Evolutionary conservation across 2,888 invertebrate species (phyloP).

Genomic region (Globia sparganii): DNA sequence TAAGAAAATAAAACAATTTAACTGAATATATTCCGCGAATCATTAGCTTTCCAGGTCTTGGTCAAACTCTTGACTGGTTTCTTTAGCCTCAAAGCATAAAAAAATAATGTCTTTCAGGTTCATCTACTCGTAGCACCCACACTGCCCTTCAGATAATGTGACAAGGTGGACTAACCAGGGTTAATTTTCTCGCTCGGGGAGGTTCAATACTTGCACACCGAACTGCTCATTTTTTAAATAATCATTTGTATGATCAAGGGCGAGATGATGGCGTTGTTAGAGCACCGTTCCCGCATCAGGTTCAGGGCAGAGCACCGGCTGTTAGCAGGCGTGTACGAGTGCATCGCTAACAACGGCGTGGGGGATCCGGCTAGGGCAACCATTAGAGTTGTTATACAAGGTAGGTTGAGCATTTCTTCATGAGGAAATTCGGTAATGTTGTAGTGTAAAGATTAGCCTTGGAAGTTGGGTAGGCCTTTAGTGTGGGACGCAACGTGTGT

Average conservation of each 20-base stretch:
- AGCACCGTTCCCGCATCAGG: conserved; percentile 91
- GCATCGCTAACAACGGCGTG: conserved; percentile 93
- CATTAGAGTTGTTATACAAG: conserved; percentile 93
- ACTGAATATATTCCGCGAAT: not conserved
- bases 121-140: too few species aligned
- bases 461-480: too few species aligned
- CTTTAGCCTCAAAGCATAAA: too few species aligned
- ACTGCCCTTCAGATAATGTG: not conserved
- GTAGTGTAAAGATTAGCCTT: too few species aligned
- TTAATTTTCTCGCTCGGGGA: not conserved
- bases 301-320: conserved; percentile 92
- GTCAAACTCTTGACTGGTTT: too few species aligned
- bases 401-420: conserved; percentile 87
- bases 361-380: conserved; percentile 93
- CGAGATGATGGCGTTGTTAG: conserved; percentile 91
- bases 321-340: conserved; percentile 93
- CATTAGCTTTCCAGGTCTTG: too few species aligned
- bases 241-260: conserved; percentile 82
- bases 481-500: too few species aligned
- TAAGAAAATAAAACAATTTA: too few species aligned
- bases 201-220: not conserved
- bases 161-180: not conserved
- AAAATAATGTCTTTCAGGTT: too few species aligned
- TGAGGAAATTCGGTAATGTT: not conserved
- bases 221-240: not conserved